These are phyloP conservation scores for Cerceris rybyensis DNA, from an alignment of 2,888 invertebrate species.

Conservation along the genomic window DNA sequence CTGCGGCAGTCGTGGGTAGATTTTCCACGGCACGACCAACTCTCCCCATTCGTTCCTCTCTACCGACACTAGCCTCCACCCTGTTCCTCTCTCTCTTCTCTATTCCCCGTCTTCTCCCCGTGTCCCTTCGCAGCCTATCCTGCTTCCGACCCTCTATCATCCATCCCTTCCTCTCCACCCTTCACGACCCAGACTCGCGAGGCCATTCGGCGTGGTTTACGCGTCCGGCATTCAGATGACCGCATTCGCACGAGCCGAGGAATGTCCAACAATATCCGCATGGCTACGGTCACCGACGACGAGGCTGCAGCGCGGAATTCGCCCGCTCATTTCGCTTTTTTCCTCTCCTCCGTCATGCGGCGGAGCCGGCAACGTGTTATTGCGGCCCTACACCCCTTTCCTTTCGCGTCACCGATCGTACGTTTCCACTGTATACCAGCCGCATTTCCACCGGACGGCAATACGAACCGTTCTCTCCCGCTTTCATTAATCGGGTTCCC, in stretches of 20 bases:
- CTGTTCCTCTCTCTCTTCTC: conserved; percentile 57
- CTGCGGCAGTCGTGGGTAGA: conserved; percentile 73
- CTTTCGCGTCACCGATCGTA: conserved; percentile 51
- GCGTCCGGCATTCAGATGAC: conserved; percentile 80
- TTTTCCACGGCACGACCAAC: conserved; percentile 70
- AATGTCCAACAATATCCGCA: conserved; percentile 79
- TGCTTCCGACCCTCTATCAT: conserved; percentile 55
- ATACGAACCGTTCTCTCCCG: conserved; percentile 19
- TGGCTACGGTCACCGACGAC: conserved; percentile 70
- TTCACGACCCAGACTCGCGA: conserved; percentile 68
- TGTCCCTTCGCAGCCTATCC: conserved; percentile 53
- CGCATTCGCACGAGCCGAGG: conserved; percentile 79
- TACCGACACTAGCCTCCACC: conserved; percentile 54
- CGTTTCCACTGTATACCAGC: conserved; percentile 50
- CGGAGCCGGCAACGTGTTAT: conserved; percentile 55
- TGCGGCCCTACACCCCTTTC: conserved; percentile 34
- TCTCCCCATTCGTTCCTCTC: conserved; percentile 63
- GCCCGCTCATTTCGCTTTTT: conserved; percentile 63
- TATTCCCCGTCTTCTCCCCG: conserved; percentile 24
- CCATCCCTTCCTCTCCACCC: conserved; percentile 51
- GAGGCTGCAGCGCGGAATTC: conserved; percentile 67
- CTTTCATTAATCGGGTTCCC: conserved; percentile 55
- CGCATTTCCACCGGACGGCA: conserved; percentile 39
- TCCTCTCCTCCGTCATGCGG: conserved; percentile 51
- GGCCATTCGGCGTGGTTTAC: conserved; percentile 80